A percentile compares a stretch with the other conserved stretches of the same genome.
These are phyloP conservation scores for Heliothis virescens DNA, from an alignment of 1,140 invertebrate genomes.

Conservation along the genomic window DNA sequence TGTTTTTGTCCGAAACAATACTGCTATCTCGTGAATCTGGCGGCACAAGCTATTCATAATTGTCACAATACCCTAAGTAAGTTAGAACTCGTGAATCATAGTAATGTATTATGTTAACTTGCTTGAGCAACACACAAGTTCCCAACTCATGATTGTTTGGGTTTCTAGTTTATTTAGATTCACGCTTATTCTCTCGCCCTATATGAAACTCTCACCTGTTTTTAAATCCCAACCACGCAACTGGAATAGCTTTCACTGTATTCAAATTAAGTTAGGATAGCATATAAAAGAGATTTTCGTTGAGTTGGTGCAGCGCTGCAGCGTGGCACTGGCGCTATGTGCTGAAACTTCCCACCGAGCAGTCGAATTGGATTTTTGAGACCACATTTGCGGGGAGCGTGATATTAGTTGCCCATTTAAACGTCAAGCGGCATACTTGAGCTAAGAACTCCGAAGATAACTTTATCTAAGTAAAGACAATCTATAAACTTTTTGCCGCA, in stretches of 20 bases:
- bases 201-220: neutral
- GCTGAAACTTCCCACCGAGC: slow-evolving; percentile 10
- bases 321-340: slow-evolving; percentile 4
- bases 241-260: slow-evolving; percentile 29
- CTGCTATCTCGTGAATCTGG: neutral
- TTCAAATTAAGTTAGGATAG: slow-evolving; percentile 46
- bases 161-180: slow-evolving; percentile 20
- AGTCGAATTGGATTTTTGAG: slow-evolving; percentile 30
- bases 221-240: slow-evolving; percentile 38
- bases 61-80: slow-evolving; percentile 8
- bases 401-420: slow-evolving; percentile 33
- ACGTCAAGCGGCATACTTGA: neutral
- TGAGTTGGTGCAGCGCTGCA: slow-evolving; percentile 25
- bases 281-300: slow-evolving; percentile 48
- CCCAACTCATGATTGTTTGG: slow-evolving; percentile 1
- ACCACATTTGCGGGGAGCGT: slow-evolving; percentile 3
- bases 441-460: slow-evolving; percentile 1
- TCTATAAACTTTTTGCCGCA: slow-evolving; percentile 24
- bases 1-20: neutral
- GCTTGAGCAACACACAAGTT: neutral
- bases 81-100: neutral
- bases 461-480: slow-evolving; percentile 24
- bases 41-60: neutral
- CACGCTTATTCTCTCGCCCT: slow-evolving; percentile 4
- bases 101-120: neutral